These are phyloP conservation scores for Noturus placidus DNA, from an alignment of 2,113 vertebrate genomes.

Conservation along the genomic window DNA sequence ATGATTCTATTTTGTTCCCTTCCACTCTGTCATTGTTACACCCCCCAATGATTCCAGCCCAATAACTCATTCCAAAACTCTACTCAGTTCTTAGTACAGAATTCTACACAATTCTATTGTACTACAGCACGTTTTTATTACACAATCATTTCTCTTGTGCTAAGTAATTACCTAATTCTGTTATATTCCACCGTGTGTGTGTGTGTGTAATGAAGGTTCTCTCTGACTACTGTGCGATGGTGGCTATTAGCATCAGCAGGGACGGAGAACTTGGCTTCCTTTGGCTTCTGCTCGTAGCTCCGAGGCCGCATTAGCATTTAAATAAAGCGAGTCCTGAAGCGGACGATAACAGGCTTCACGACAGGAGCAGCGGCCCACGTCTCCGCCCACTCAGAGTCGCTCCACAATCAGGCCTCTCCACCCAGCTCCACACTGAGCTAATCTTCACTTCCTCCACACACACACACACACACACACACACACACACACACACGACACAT, in stretches of 20 bases:
- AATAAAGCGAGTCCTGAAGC: conserved; percentile 55
- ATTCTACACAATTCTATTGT: not conserved
- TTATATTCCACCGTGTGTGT: not conserved
- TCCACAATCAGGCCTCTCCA: conserved; percentile 57
- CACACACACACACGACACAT: conserved; percentile 19
- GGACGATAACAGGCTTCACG: conserved; percentile 64
- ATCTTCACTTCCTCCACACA: conserved; percentile 57
- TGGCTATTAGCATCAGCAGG: conserved; percentile 56
- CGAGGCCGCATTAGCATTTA: conserved; percentile 55
- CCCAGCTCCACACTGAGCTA: conserved; percentile 63
- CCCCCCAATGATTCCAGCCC: rapidly evolving
- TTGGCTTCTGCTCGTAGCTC: conserved; percentile 45
- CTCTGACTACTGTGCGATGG: conserved; percentile 31
- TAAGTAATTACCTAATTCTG: not conserved
- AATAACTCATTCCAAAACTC: too few relatives aligned
- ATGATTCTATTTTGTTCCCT: not conserved
- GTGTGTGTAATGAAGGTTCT: conserved; percentile 43
- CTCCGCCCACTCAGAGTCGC: conserved; percentile 61
- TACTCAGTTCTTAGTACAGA: not conserved
- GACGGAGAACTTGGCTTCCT: conserved; percentile 38
- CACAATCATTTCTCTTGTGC: not conserved
- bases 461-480: conserved; percentile 46
- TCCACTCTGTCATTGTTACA: not conserved
- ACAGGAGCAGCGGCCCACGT: conserved; percentile 61
- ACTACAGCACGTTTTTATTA: not conserved